Percentiles rank a stretch among this genome's conserved stretches.
Conservation (phyloP, 2,797 vertebrate genomes). For the Mergus octosetaceus region DNA sequence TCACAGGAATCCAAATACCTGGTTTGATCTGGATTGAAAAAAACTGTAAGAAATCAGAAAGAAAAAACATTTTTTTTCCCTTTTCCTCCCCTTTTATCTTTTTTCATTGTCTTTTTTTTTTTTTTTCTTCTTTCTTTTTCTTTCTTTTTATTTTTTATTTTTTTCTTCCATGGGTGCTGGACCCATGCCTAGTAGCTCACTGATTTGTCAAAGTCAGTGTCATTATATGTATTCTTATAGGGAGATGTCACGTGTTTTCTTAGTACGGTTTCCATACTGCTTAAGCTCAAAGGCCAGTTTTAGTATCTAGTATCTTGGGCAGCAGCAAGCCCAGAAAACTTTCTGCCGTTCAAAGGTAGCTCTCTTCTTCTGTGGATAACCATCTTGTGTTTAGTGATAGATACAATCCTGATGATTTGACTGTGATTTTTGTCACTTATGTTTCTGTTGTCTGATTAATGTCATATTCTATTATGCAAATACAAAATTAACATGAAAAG, state of each 20-base stretch:
- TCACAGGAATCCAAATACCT: not conserved
- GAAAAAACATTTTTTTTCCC: rapidly evolving
- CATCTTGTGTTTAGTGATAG: not conserved
- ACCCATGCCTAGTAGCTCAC: not conserved
- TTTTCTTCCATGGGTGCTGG: not conserved
- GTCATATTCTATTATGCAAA: not conserved
- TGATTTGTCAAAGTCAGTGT: not conserved
- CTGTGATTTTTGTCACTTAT: not conserved
- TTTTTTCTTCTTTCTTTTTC: not conserved
- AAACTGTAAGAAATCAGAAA: not conserved
- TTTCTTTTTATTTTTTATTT: rapidly evolving
- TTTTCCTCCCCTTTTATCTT: rapidly evolving
- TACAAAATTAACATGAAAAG: not conserved
- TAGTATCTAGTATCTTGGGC: not conserved
- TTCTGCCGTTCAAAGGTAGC: not conserved
- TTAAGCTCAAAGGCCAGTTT: not conserved
- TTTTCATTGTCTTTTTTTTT: no score
- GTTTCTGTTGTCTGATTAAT: not conserved
- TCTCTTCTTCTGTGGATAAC: not conserved
- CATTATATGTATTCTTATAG: not conserved
- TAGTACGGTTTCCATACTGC: not conserved
- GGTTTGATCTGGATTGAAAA: not conserved
- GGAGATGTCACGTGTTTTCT: not conserved
- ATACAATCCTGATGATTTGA: not conserved
- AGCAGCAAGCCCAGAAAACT: not conserved